phyloP scores from a whole-genome alignment of 2,888 invertebrate genomes.

The Mythimna ferrago region DNA sequence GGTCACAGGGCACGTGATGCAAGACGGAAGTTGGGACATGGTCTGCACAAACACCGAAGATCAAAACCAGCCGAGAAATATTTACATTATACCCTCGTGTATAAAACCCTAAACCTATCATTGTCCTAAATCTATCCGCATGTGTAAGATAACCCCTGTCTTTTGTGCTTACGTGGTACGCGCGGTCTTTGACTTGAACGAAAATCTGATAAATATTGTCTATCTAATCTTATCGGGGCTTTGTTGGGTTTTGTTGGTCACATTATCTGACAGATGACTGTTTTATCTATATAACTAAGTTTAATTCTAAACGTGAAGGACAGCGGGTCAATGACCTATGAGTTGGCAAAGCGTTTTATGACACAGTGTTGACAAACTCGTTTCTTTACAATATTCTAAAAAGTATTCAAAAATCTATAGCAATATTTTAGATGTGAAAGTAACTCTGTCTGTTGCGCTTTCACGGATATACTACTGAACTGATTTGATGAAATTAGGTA shows the following conservation, averaged over 20 bases:
- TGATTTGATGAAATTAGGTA: too few species aligned
- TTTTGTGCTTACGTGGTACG: slow-evolving; percentile 13
- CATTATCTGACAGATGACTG: slow-evolving; percentile 34
- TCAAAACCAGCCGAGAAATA: background rate
- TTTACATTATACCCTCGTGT: background rate
- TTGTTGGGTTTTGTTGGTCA: slow-evolving; percentile 39
- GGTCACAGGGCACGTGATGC: too few species aligned
- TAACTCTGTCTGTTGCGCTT: too few species aligned
- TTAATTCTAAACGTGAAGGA: slow-evolving; percentile 38
- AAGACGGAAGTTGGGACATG: too few species aligned
- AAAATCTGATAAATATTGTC: slow-evolving; percentile 38
- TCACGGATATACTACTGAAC: too few species aligned
- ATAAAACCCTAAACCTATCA: slow-evolving; percentile 16
- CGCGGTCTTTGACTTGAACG: slow-evolving; percentile 40
- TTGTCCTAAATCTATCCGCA: slow-evolving; percentile 32
- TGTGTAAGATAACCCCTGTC: slow-evolving; percentile 29
- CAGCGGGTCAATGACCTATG: slow-evolving; percentile 42
- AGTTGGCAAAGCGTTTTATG: background rate
- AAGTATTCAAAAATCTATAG: background rate
- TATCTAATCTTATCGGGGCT: slow-evolving; percentile 50
- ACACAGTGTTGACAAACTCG: background rate
- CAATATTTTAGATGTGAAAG: too few species aligned
- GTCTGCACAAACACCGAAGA: too few species aligned
- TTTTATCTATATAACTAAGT: slow-evolving; percentile 36
- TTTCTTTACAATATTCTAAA: background rate